Conservation (phyloP, 2,113 vertebrate genomes). For the Myotis davidii region DNA sequence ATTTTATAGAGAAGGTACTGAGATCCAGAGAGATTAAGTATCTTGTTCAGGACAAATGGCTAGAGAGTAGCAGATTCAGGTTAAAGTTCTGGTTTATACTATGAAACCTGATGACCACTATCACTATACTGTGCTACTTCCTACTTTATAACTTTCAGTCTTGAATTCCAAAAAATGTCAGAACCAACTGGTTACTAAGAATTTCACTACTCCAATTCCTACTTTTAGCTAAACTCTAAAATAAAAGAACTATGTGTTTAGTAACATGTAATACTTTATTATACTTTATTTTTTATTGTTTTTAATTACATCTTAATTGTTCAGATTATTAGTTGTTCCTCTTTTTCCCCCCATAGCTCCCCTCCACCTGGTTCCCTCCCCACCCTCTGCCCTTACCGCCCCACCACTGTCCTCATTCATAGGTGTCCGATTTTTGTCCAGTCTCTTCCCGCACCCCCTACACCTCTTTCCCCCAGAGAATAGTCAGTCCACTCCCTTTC, state of each 20-base stretch:
- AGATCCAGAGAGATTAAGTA: conserved; percentile 4
- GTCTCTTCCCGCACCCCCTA: no score
- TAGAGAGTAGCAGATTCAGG: not conserved
- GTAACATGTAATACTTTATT: not conserved
- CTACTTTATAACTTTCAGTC: not conserved
- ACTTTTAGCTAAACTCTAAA: conserved; percentile 1
- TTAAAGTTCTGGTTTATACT: conserved; percentile 16
- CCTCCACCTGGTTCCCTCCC: no score
- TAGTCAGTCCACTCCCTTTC: no score
- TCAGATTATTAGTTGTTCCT: no score
- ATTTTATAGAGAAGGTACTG: not conserved
- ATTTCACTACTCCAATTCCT: not conserved
- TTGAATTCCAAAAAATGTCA: not conserved
- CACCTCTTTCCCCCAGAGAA: no score
- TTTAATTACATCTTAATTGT: no score
- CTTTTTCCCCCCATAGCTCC: no score
- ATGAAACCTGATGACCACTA: not conserved
- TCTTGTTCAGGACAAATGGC: not conserved
- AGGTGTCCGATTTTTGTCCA: no score
- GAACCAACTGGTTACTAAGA: conserved; percentile 8
- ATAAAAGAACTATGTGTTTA: not conserved
- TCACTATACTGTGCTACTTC: not conserved
- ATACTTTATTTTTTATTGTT: not conserved
- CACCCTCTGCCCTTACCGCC: no score
- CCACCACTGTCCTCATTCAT: no score